phyloP scores from a whole-genome alignment of 1,140 invertebrate species.

The Gryon sp. region DNA sequence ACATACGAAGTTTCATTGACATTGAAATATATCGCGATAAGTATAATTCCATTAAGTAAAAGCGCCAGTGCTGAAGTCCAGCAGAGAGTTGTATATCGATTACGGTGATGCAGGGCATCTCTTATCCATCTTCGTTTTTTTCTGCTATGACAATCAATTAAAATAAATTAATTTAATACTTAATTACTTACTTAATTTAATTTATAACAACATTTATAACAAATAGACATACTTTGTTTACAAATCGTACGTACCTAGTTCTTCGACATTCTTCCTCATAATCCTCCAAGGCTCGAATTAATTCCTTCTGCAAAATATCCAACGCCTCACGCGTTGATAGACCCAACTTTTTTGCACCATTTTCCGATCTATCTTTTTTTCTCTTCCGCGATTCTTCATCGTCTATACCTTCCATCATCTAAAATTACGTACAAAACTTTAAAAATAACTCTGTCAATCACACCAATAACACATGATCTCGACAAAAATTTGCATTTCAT shows the following conservation, averaged over 20 bases:
- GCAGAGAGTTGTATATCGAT: constrained; percentile 83
- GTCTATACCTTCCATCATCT: constrained; percentile 51
- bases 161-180: no score
- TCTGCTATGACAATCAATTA: no score
- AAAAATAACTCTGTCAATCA: background rate
- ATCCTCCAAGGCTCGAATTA: constrained; percentile 76
- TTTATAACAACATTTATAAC: no score
- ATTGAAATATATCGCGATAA: constrained; percentile 76
- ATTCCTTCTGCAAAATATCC: constrained; percentile 77
- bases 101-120: constrained; percentile 82
- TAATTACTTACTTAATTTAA: no score
- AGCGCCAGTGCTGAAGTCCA: constrained; percentile 82
- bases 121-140: constrained; percentile 79
- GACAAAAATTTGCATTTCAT: no score
- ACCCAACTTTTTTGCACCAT: constrained; percentile 69
- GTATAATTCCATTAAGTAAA: constrained; percentile 75
- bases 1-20: constrained; percentile 71
- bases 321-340: constrained; percentile 77
- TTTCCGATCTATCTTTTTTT: constrained; percentile 34
- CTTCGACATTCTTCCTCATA: constrained; percentile 69
- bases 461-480: no score
- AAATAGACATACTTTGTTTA: constrained; percentile 76
- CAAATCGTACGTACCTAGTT: constrained; percentile 31
- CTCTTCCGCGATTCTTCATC: constrained; percentile 20
- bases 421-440: constrained; percentile 7